A percentile compares a stretch with the other conserved stretches of the same genome.
Conservation (phyloP, 2,888 invertebrate species). For the Cataglyphis altisquamis region DNA sequence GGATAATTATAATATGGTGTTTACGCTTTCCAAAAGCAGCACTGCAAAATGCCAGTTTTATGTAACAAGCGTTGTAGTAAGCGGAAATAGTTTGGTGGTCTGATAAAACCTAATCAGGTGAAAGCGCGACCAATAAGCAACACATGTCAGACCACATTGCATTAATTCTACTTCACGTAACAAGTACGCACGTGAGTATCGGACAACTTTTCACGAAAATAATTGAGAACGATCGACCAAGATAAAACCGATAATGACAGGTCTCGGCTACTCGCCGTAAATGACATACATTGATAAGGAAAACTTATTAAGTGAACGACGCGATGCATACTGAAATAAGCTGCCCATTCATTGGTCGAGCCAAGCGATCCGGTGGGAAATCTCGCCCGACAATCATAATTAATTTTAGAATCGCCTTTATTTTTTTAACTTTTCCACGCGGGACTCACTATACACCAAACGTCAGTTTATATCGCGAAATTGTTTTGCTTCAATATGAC, state of each 20-base stretch:
- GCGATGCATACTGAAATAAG: conserved; percentile 61
- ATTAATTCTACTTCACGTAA: conserved; percentile 65
- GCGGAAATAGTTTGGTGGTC: conserved; percentile 59
- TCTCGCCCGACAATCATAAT: conserved; percentile 53
- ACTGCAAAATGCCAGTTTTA: conserved; percentile 25
- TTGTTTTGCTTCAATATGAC: neutral
- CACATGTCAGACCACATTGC: conserved; percentile 63
- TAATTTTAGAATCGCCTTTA: conserved; percentile 27
- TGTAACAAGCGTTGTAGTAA: conserved; percentile 26
- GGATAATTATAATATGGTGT: conserved; percentile 31
- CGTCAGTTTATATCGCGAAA: neutral
- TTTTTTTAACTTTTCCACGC: conserved; percentile 53
- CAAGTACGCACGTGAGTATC: conserved; percentile 41
- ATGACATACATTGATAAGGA: conserved; percentile 80
- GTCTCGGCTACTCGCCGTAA: conserved; percentile 68
- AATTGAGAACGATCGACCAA: conserved; percentile 72
- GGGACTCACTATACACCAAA: neutral
- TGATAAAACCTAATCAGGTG: conserved; percentile 73
- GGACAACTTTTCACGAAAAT: conserved; percentile 73
- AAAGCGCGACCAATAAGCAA: conserved; percentile 66
- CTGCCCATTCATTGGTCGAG: conserved; percentile 63
- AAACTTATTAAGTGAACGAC: conserved; percentile 73
- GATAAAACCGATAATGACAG: conserved; percentile 77
- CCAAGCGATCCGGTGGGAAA: conserved; percentile 69
- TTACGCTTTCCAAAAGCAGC: conserved; percentile 25